A percentile compares a stretch with the other conserved stretches of the same genome.
These are phyloP conservation scores for Amblyornis subalaris DNA, from an alignment of 2,113 vertebrate genomes.

Conservation along the genomic window DNA sequence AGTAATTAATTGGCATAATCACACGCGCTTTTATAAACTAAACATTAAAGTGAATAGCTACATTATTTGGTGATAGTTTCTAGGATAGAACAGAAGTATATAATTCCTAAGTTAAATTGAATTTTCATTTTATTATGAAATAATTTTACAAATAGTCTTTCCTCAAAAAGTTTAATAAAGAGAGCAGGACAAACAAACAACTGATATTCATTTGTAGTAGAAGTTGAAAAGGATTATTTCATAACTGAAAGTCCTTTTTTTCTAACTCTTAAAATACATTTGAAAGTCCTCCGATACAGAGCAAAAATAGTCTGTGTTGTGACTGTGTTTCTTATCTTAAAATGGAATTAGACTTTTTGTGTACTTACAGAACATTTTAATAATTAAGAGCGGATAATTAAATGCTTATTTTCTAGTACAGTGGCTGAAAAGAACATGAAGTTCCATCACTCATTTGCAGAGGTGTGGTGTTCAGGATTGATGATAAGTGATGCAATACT, in stretches of 20 bases:
- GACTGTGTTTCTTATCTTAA: slow-evolving; percentile 48
- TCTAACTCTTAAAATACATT: background rate
- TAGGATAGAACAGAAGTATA: background rate
- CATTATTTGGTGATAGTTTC: slow-evolving; percentile 20
- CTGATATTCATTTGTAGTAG: background rate
- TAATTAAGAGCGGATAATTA: slow-evolving; percentile 43
- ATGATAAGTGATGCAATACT: background rate
- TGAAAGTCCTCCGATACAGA: background rate
- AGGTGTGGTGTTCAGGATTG: background rate
- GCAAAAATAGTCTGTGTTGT: slow-evolving; percentile 2
- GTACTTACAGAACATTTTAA: slow-evolving; percentile 22
- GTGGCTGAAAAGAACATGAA: slow-evolving; percentile 39
- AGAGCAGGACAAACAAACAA: slow-evolving; percentile 24
- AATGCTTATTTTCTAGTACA: slow-evolving; percentile 37
- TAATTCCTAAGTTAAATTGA: slow-evolving; percentile 30
- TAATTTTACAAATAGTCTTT: background rate
- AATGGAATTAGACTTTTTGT: slow-evolving; percentile 28
- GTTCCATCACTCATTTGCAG: background rate
- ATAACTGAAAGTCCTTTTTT: background rate
- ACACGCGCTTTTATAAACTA: slow-evolving; percentile 12
- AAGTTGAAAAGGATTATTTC: slow-evolving; percentile 28
- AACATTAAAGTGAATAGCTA: slow-evolving; percentile 38
- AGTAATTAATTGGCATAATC: slow-evolving; percentile 58
- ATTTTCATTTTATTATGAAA: slow-evolving; percentile 16
- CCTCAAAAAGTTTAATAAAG: background rate